Base-by-base conservation (phyloP, 2,113 vertebrate genomes). In the Larimichthys crocea region DNA sequence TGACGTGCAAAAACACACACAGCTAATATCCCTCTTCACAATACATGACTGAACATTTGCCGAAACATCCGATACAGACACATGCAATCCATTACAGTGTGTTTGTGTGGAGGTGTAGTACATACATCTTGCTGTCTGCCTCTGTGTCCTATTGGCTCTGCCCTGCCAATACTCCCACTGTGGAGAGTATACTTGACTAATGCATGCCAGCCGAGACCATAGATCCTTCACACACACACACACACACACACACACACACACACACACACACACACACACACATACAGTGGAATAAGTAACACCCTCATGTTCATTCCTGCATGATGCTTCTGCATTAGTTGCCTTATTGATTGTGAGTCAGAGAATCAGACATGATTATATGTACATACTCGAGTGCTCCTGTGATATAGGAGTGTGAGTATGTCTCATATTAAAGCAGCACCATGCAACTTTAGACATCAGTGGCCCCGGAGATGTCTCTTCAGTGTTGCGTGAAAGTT, bases 101-200 rank as follows among this genome's bases (percentile, higher is more conserved):
- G 89, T 83, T 87, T 91, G 79, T 68, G 69, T 68, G 80, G 77
- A 2, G 44, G 48, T 92, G 90, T 92, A 91, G 77, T 92, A 84
- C 86, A 93, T 93, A 79, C 89, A 79, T 94, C 90, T 94, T 88
- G 80, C 86, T 89, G 90, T 90, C 91, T 73, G 82, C 75, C 56
- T 72, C 48, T 46, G 44, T 92, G 90, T 92, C 80, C 88, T 90
- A 82, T 91, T 64, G 80, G 91, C 86, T 64, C 40, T 20, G 82
- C 49, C 79, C 91, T 94, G 91, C 93, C 91, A 89, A 94, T 94
- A 93, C 67, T 82, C 63, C 71, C 64, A 75, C 70, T 79, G 88
- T 76, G 79, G 79, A 86, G 90, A 82, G 87, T 86, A 68, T 61
- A 86, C 89, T 82, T 94, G 90, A 94, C 91, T 90, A 94, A 93